Evolutionary conservation across 2,797 vertebrate species (phyloP).

Genomic region (Nyctibius grandis): DNA sequence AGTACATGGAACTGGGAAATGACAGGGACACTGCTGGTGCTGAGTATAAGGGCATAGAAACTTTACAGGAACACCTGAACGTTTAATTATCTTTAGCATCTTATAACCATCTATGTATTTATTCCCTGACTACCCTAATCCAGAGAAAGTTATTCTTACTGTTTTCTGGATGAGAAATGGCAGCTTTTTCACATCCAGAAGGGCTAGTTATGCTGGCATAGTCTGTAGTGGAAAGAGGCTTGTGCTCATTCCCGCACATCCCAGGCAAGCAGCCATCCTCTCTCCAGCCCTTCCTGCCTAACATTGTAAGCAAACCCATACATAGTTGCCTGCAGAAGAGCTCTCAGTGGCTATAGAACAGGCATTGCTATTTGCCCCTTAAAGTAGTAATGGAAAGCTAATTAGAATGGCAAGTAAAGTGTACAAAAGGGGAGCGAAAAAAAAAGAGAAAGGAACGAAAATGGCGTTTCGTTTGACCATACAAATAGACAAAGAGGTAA

Average conservation of each 20-base stretch:
- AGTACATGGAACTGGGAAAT: background rate
- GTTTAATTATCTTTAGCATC: background rate
- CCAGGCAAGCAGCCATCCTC: background rate
- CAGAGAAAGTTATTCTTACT: background rate
- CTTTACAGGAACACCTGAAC: background rate
- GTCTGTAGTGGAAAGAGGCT: background rate
- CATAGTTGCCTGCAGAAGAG: background rate
- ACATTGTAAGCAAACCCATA: background rate
- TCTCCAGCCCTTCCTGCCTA: background rate
- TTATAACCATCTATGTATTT: background rate
- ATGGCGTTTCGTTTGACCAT: background rate
- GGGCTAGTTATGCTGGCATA: background rate
- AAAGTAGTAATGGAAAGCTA: conserved; percentile 22
- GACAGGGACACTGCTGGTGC: fast-evolving
- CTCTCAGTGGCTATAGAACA: background rate
- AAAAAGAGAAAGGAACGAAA: background rate
- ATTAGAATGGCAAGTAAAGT: conserved; percentile 22
- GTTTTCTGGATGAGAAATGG: background rate
- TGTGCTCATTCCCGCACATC: background rate
- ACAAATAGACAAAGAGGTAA: conserved; percentile 32
- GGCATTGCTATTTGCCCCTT: background rate
- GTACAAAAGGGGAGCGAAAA: background rate
- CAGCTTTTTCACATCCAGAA: background rate
- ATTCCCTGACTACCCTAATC: background rate
- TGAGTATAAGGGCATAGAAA: background rate